A percentile compares a stretch with the other conserved stretches of the same genome.
Conservation (phyloP, 1,140 invertebrate genomes). For the Acromyrmex charruanus region DNA sequence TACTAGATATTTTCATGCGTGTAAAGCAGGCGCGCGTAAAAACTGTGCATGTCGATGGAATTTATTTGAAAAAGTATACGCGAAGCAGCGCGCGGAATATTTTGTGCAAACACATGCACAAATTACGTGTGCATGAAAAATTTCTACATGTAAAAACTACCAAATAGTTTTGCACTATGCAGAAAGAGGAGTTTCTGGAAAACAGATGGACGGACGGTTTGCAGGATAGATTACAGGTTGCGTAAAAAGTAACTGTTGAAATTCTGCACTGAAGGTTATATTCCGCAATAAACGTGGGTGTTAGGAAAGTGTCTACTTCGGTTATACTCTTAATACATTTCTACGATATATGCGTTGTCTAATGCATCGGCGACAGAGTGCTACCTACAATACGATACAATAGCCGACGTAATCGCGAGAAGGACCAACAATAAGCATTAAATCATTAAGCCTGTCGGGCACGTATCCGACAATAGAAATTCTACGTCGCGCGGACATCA, state of each 20-base stretch:
- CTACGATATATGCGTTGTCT: slow-evolving; percentile 18
- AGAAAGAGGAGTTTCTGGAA: background rate
- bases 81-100: slow-evolving; percentile 11
- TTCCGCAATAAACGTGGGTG: background rate
- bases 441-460: slow-evolving; percentile 74
- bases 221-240: background rate
- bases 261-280: background rate
- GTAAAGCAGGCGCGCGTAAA: slow-evolving; percentile 15
- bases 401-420: slow-evolving; percentile 64
- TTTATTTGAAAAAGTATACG: slow-evolving; percentile 45
- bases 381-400: slow-evolving; percentile 52
- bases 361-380: slow-evolving; percentile 38
- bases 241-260: slow-evolving; percentile 18
- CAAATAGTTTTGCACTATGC: slow-evolving; percentile 11
- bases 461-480: slow-evolving; percentile 72
- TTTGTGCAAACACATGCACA: slow-evolving; percentile 27
- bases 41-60: slow-evolving; percentile 13
- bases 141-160: slow-evolving; percentile 29
- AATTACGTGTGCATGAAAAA: slow-evolving; percentile 32
- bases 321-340: slow-evolving; percentile 38
- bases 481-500: slow-evolving; percentile 58
- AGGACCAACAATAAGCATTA: slow-evolving; percentile 76
- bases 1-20: slow-evolving; percentile 7
- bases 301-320: background rate
- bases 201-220: background rate